phyloP scores from a whole-genome alignment of 2,888 invertebrate species.

The Agrypnus murinus region DNA sequence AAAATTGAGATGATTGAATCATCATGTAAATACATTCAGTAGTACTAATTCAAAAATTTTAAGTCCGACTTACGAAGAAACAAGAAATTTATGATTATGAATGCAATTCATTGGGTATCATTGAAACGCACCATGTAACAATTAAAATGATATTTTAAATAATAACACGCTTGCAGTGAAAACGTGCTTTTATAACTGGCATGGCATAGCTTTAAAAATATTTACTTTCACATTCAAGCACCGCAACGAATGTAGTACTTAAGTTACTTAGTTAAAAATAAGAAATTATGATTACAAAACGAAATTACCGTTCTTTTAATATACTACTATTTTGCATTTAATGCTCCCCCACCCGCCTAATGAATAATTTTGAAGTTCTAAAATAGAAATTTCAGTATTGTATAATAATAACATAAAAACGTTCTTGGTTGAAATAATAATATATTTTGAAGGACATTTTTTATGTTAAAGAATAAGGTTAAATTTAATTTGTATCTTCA shows the following conservation, averaged over 20 bases:
- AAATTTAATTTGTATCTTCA: no score
- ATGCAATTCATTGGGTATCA: no score
- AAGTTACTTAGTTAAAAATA: conserved; percentile 36
- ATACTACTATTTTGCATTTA: conserved; percentile 19
- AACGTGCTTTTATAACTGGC: conserved; percentile 7
- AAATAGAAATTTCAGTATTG: conserved; percentile 17
- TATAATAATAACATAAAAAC: not conserved
- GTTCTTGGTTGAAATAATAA: conserved; percentile 7
- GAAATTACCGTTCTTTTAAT: conserved; percentile 20
- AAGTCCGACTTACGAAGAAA: no score
- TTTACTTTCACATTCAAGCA: conserved; percentile 45
- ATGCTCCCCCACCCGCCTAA: not conserved
- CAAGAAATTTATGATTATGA: no score
- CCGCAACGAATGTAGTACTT: conserved; percentile 32
- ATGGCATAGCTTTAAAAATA: conserved; percentile 26
- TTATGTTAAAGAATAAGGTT: not conserved
- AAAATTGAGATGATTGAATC: no score
- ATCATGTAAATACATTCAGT: no score
- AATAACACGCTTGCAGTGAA: conserved; percentile 30
- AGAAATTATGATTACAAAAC: conserved; percentile 36
- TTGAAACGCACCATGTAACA: no score
- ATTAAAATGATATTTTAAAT: conserved; percentile 5
- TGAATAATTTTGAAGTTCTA: not conserved
- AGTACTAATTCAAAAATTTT: no score
- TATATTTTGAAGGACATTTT: not conserved